Percentiles rank a stretch among this genome's conserved stretches.
These are phyloP conservation scores for Eulimnadia texana DNA, from an alignment of 1,140 invertebrate genomes.

Conservation along the genomic window DNA sequence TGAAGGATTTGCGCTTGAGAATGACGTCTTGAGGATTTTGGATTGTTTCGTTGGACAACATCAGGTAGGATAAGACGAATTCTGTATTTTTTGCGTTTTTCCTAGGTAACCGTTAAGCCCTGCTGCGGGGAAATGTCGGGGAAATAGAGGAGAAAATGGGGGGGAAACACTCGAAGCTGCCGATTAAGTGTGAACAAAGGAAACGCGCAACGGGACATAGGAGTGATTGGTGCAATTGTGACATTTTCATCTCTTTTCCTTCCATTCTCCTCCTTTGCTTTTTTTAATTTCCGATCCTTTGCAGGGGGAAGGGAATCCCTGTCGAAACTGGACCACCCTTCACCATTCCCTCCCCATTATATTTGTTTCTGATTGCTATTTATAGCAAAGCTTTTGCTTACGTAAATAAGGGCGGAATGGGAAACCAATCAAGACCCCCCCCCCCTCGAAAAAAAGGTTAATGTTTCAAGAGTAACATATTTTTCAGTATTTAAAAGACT, in stretches of 20 bases:
- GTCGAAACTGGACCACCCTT: not conserved
- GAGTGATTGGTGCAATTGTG: not conserved
- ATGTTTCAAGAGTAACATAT: too few species aligned
- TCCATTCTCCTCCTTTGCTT: not conserved
- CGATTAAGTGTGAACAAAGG: not conserved
- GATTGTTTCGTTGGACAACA: too few species aligned
- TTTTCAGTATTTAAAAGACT: too few species aligned
- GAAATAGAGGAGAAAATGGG: not conserved
- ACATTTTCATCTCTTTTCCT: not conserved
- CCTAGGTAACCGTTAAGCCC: too few species aligned
- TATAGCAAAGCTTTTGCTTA: not conserved
- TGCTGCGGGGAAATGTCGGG: not conserved
- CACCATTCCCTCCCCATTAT: not conserved
- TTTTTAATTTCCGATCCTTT: not conserved
- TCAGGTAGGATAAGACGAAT: too few species aligned
- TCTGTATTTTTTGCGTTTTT: too few species aligned
- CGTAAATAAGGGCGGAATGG: too few species aligned
- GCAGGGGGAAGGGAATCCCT: not conserved
- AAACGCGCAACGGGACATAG: not conserved
- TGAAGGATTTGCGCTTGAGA: too few species aligned
- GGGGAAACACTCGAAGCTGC: not conserved
- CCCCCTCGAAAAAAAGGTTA: too few species aligned
- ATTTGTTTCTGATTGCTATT: not conserved
- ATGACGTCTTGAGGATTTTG: too few species aligned
- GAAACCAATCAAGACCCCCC: too few species aligned